Evolutionary conservation across 2,888 invertebrate species (phyloP).

Genomic region (Yponomeuta evonymella): DNA sequence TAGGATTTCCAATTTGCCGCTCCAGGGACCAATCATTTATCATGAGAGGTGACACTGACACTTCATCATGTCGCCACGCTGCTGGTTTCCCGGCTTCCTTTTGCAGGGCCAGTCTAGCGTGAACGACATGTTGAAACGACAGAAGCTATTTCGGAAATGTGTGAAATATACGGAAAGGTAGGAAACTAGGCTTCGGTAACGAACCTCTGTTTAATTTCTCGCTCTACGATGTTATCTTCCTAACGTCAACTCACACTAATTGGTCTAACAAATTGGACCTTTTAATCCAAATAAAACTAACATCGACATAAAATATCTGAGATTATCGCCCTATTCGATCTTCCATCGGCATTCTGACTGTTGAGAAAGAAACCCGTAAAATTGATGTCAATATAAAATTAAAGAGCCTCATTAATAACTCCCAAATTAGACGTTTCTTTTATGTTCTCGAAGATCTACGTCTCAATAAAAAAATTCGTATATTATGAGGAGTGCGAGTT

Average conservation of each 20-base stretch:
- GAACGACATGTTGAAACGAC: not conserved
- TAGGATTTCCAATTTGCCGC: slow-evolving; percentile 68
- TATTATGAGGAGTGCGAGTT: slow-evolving; percentile 32
- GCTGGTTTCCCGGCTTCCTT: not conserved
- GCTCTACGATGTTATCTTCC: not conserved
- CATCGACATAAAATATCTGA: not conserved
- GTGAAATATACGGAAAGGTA: too few relatives aligned
- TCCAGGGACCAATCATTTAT: slow-evolving; percentile 57
- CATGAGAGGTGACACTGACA: slow-evolving; percentile 68
- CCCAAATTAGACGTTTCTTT: slow-evolving; percentile 14
- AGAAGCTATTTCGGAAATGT: not conserved
- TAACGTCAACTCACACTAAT: not conserved
- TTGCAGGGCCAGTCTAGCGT: not conserved
- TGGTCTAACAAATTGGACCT: not conserved
- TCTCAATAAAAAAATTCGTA: slow-evolving; percentile 3
- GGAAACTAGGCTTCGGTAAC: not conserved
- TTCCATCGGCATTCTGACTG: not conserved
- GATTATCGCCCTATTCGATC: not conserved
- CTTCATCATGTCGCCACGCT: slow-evolving; percentile 52
- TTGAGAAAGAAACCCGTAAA: not conserved
- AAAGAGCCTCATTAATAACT: slow-evolving; percentile 13
- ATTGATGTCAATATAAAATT: slow-evolving; percentile 8
- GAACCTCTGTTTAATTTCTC: not conserved
- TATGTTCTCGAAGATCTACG: slow-evolving; percentile 6
- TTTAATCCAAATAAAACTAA: not conserved